Conservation (phyloP, 2,888 invertebrate genomes). For the Clusia tigrina region DNA sequence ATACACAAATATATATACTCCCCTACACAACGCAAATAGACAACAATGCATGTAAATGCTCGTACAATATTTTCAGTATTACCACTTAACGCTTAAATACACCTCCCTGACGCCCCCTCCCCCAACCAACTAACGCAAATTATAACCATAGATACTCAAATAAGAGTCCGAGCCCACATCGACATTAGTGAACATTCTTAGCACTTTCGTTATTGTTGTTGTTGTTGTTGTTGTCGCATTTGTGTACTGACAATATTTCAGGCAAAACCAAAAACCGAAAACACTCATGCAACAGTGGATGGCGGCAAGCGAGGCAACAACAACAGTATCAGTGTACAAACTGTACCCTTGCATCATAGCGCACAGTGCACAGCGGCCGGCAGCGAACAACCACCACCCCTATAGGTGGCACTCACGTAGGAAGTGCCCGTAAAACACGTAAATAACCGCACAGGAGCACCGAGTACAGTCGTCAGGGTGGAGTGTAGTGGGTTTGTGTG, state of each 20-base stretch:
- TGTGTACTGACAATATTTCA: neutral
- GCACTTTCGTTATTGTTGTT: constrained; percentile 3
- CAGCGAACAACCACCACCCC: too few species aligned
- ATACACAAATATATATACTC: neutral
- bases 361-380: too few species aligned
- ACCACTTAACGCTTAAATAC: constrained; percentile 58
- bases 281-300: constrained; percentile 16
- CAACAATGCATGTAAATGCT: too few species aligned
- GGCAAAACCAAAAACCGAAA: neutral
- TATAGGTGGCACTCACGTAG: neutral
- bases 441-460: neutral
- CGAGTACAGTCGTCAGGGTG: neutral
- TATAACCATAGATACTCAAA: constrained; percentile 1
- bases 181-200: neutral
- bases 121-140: neutral
- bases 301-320: constrained; percentile 43
- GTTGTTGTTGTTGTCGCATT: neutral
- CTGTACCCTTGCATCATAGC: constrained; percentile 49
- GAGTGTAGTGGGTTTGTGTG: too few species aligned
- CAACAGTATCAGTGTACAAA: constrained; percentile 61
- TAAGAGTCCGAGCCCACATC: constrained; percentile 4
- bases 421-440: neutral
- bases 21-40: neutral
- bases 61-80: constrained; percentile 57
- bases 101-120: constrained; percentile 8